Base-by-base conservation (phyloP, 2,113 vertebrate species). In the Macroglossus sobrinus region DNA sequence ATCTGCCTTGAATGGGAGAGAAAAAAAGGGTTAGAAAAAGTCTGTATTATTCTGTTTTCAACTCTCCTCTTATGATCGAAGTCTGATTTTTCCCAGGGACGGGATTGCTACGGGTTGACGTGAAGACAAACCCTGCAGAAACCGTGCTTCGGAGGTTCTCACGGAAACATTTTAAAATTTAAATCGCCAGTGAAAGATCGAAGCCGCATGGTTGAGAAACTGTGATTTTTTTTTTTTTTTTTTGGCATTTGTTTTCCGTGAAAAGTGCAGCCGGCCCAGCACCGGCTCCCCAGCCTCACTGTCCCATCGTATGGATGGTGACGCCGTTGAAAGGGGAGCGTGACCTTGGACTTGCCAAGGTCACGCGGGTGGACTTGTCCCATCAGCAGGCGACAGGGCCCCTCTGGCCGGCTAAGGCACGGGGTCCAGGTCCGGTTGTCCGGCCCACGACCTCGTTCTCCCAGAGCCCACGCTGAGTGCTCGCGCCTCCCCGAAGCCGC, bases 101-200 rank as follows among this genome's bases (percentile, higher is more conserved):
- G 28, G 55, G 69, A 76, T 75, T 85, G 96, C 74, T 90, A 81
- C 16, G 74, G 94, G 91, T 87, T 47, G 24, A 75, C 79, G 78
- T 82, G 47, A 72, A 95, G 75, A 93, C 0, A 8, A 97, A 72
- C 63, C 89, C 26, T 0, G 10, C 45, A 76, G 96, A 95, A 97
- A 84, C 35, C 63, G 38, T 33, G 69, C 63, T 79, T 85, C 84
- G 64, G 95, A 72, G 84, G 89, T 95, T 93, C 85, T 92, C 97
- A 98, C 81, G 85, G 97, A 97, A 98, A 97, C 96, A 89, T 80
- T 97, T 80, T 97, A 97, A 91, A 71, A 93, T 96, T 88, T 84
- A 97, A 98, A 98, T 97, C 97, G 84, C 92, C 82, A 74, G 74
- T 71, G 66, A 79, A 69, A 94, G 93, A 91, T 40, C 89, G 95